phyloP scores from a whole-genome alignment of 2,888 invertebrate species.

The Loripinus fragilis region DNA sequence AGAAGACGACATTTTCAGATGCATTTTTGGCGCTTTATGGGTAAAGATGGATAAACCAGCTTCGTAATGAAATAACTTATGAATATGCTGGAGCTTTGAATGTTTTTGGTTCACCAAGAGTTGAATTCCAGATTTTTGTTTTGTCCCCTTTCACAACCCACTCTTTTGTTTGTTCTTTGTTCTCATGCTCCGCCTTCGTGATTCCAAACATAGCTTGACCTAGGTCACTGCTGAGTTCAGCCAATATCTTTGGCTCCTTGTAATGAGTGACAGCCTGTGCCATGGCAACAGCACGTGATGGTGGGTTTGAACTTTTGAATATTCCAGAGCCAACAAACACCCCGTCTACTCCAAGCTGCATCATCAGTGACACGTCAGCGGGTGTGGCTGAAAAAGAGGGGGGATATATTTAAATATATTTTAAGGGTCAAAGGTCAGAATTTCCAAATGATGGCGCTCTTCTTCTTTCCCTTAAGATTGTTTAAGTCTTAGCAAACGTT shows the following conservation, averaged over 20 bases:
- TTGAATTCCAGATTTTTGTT: constrained; percentile 67
- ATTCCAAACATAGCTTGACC: constrained; percentile 79
- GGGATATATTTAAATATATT: no score
- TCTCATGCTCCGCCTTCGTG: constrained; percentile 50
- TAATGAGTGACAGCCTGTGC: constrained; percentile 81
- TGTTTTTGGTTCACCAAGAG: constrained; percentile 59
- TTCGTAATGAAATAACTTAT: no score
- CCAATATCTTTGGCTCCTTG: constrained; percentile 76
- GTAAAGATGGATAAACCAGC: no score
- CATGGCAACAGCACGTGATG: constrained; percentile 77
- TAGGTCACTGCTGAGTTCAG: constrained; percentile 76
- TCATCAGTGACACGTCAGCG: constrained; percentile 80
- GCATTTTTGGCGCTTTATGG: no score
- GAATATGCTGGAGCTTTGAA: background rate
- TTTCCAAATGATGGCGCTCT: no score
- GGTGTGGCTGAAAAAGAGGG: constrained; percentile 78
- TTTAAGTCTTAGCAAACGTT: no score
- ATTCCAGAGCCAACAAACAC: constrained; percentile 82
- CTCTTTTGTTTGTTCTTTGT: constrained; percentile 16
- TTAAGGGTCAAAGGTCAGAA: no score
- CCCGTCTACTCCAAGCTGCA: constrained; percentile 82
- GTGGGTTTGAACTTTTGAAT: constrained; percentile 79
- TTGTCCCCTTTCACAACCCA: constrained; percentile 48
- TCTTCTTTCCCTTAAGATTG: no score
- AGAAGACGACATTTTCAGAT: no score